These are phyloP conservation scores for Parnassius mnemosyne DNA, from an alignment of 2,888 invertebrate genomes.

Conservation along the genomic window DNA sequence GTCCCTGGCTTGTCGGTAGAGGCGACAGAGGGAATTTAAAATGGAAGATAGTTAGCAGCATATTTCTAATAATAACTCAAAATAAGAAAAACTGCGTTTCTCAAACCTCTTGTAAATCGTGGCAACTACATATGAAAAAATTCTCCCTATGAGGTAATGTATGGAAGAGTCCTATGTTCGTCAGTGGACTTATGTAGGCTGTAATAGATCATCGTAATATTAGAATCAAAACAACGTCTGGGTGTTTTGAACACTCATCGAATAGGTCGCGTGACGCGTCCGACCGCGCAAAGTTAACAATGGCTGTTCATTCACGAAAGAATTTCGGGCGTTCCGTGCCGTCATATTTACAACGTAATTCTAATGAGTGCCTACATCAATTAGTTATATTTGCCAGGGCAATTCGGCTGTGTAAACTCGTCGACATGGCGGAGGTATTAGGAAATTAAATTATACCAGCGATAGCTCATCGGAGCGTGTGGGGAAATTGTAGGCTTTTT, in stretches of 20 bases:
- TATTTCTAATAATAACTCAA: no score
- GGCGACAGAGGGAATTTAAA: no score
- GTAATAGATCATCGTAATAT: constrained; percentile 1
- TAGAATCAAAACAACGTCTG: constrained; percentile 8
- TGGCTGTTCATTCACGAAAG: constrained; percentile 26
- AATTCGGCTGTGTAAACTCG: constrained; percentile 39
- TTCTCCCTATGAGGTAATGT: no score
- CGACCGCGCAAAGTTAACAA: constrained; percentile 18
- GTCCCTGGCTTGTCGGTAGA: no score
- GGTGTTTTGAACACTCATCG: constrained; percentile 11
- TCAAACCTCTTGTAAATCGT: no score
- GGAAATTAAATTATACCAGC: constrained; percentile 53
- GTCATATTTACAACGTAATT: constrained; percentile 45
- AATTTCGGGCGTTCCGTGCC: constrained; percentile 31
- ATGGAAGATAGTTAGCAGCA: no score
- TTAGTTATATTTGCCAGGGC: constrained; percentile 51
- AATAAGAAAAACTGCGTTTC: no score
- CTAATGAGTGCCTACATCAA: constrained; percentile 56
- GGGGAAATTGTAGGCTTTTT: constrained; percentile 20
- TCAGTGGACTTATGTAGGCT: no score
- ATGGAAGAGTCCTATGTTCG: no score
- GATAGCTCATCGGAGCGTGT: constrained; percentile 36
- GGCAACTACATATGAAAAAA: no score
- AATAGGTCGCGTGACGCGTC: constrained; percentile 16
- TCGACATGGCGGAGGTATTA: constrained; percentile 41